phyloP scores from a whole-genome alignment of 2,888 invertebrate species.

The Carterocephalus palaemon region DNA sequence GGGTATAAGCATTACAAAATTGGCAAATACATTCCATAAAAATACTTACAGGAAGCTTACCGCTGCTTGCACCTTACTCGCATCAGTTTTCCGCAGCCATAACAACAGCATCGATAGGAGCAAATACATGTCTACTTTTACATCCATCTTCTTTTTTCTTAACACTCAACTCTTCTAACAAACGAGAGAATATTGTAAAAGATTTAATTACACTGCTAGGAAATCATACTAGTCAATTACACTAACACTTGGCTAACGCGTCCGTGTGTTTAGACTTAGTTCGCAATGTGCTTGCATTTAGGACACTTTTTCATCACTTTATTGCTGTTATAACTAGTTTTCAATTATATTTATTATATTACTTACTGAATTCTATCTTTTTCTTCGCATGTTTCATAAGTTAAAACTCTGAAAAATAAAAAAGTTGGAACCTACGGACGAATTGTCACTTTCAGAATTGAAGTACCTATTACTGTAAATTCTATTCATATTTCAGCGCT shows the following conservation, averaged over 20 bases:
- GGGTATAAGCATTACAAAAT: too few relatives aligned
- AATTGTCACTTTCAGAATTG: too few relatives aligned
- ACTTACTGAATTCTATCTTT: too few relatives aligned
- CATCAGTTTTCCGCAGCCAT: constrained; percentile 38
- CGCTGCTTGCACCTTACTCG: constrained; percentile 61
- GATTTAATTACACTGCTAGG: constrained; percentile 1
- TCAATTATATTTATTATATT: too few relatives aligned
- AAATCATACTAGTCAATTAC: constrained; percentile 1
- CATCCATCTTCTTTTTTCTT: constrained; percentile 40
- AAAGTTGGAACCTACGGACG: too few relatives aligned
- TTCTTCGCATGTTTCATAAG: too few relatives aligned
- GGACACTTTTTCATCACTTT: constrained; percentile 3
- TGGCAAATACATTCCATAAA: too few relatives aligned
- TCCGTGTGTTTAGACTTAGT: constrained; percentile 5
- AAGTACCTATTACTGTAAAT: too few relatives aligned
- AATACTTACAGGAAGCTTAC: constrained; percentile 68
- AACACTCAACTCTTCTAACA: constrained; percentile 11
- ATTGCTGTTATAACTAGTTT: too few relatives aligned
- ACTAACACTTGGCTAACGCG: constrained; percentile 9
- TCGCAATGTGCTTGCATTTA: constrained; percentile 9
- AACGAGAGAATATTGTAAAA: neutral
- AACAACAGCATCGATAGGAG: constrained; percentile 39
- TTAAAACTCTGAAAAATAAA: too few relatives aligned
- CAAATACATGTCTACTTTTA: constrained; percentile 37
- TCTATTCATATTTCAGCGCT: too few relatives aligned